Evolutionary conservation across 2,888 invertebrate genomes (phyloP), one percentile per base, ranked within the genome.

Genomic region (Perizoma affinitatum): DNA sequence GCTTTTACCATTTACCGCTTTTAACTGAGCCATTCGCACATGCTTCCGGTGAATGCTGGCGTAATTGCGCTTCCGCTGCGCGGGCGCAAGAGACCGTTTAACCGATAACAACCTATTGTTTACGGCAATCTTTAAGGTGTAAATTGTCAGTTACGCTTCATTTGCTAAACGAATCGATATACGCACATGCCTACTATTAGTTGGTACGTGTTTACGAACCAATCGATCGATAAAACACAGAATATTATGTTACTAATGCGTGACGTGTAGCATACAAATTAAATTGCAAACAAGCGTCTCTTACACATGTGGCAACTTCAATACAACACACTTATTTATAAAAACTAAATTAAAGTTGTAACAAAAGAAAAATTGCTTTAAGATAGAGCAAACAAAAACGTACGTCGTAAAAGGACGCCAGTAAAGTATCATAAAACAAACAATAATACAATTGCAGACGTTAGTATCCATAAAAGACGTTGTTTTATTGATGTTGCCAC

Each of bases 31-130:
- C 54, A 62, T 68, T 65, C 63, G 58, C 59, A 58, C 62, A 65
- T 59, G 62, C 64, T 68, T 69, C 72, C 68, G 68, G 67, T 61
- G 64, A 68, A 65, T 61, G 66, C 55, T 53, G 54, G 50, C 59
- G 54, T 68, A 67, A 67, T 69, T 66, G 56, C 64, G 57, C 61
- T 71, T 71, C 68, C 71, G 68, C 59, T 65, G 69, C 63, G 68
- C 64, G 54, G 57, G 63, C 68, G 68, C 65, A 59, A 53, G 59
- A 53, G 10, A 38, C 55, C 59, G 54, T 63, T 64, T 58, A 62
- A 52, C 58, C 54, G 66, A 66, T 70, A 67, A 67, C 67, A 61
- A 61, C 44, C 63, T 53, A 70, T 70, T 68, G 67, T 70, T 64
- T 66, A 67, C 64, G 64, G 58, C 63, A 67, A 68, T 67, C 68